Percentiles rank a stretch among this genome's conserved stretches.
These are phyloP conservation scores for Suncus etruscus DNA, from an alignment of 2,113 vertebrate genomes.

Conservation along the genomic window DNA sequence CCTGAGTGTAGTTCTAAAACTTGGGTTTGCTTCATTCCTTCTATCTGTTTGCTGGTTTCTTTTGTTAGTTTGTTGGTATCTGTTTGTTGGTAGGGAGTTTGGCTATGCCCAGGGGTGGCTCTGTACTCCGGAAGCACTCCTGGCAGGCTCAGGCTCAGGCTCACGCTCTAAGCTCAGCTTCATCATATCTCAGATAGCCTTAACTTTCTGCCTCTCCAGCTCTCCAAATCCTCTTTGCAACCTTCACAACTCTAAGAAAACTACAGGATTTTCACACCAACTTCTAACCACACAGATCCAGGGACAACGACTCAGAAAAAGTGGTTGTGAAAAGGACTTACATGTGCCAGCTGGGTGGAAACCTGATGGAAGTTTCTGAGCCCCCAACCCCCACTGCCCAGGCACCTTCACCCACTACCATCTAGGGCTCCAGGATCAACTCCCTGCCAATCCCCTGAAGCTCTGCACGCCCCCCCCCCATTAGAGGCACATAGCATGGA, in stretches of 20 bases:
- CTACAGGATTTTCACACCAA: background rate
- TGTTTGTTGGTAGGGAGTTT: no score
- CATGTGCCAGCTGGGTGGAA: background rate
- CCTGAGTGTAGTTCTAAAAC: background rate
- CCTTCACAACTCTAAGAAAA: background rate
- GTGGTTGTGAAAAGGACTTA: background rate
- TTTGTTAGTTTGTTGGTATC: no score
- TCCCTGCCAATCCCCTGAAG: background rate
- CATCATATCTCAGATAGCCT: background rate
- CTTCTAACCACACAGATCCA: background rate
- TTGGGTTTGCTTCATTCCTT: background rate
- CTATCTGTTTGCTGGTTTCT: background rate
- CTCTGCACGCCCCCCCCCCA: background rate
- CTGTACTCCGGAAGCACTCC: no score
- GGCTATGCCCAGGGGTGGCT: no score
- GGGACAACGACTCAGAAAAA: background rate
- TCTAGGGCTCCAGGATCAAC: background rate
- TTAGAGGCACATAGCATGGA: background rate
- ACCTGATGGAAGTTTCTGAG: background rate
- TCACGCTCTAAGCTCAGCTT: no score
- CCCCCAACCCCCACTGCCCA: background rate
- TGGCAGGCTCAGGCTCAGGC: no score
- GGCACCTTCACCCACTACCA: background rate
- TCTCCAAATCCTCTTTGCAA: background rate
- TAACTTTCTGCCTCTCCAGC: background rate